Conservation (phyloP, 2,797 vertebrate species). For the Denticeps clupeoides region DNA sequence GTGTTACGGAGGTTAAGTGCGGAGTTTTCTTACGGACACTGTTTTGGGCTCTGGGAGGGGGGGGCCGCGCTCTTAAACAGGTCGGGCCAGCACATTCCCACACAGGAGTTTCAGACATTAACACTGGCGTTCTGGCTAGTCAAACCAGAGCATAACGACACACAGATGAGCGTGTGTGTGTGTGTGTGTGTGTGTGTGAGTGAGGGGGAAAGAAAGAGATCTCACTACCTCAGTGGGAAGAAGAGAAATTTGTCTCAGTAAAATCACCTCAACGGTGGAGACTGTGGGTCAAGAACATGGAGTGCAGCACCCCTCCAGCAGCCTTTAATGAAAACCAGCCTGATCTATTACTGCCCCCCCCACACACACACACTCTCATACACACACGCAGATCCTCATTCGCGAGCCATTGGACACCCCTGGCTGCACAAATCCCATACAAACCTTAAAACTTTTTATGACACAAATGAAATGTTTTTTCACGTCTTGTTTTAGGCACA, state of each 20-base stretch:
- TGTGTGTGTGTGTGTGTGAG: conserved; percentile 11
- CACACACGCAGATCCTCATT: too few relatives aligned
- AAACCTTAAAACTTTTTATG: too few relatives aligned
- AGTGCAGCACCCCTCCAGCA: conserved; percentile 71
- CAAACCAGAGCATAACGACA: conserved; percentile 46
- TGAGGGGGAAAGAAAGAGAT: conserved; percentile 46
- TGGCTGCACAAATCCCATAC: too few relatives aligned
- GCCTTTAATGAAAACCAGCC: conserved; percentile 83
- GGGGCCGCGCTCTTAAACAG: conserved; percentile 36
- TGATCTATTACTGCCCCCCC: conserved; percentile 71
- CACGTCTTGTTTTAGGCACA: too few relatives aligned
- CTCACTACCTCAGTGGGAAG: conserved; percentile 35
- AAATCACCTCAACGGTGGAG: conserved; percentile 82
- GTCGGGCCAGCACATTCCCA: conserved; percentile 34
- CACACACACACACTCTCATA: neutral
- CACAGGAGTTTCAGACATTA: conserved; percentile 45
- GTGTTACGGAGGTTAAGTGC: too few relatives aligned
- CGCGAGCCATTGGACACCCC: too few relatives aligned
- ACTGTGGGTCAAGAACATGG: conserved; percentile 74
- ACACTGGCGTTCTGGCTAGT: conserved; percentile 40
- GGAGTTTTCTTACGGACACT: too few relatives aligned
- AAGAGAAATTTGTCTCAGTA: conserved; percentile 85
- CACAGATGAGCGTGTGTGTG: conserved; percentile 37
- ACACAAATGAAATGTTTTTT: too few relatives aligned
- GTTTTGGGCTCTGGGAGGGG: conserved; percentile 17